Base-by-base conservation (phyloP, 2,888 invertebrate genomes). In the Pelosia muscerda region DNA sequence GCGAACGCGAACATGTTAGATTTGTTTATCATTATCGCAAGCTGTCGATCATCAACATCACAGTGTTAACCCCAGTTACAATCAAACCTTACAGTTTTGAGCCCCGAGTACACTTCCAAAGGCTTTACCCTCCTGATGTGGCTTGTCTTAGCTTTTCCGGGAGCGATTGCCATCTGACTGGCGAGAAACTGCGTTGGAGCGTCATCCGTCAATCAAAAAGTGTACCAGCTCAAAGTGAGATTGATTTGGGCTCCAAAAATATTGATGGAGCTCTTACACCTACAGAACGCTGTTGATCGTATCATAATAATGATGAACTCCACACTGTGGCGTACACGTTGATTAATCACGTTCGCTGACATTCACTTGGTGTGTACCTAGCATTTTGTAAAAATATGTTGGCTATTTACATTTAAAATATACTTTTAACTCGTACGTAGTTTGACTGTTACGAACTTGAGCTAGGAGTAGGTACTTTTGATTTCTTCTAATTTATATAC, bases 381-480 rank as follows among this genome's bases (percentile, higher is more conserved):
- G 49, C 49, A 49, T 49, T 49, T 49, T n/a, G n/a, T n/a, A n/a
- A n/a, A n/a, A n/a, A n/a, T n/a, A n/a, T n/a, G n/a, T n/a, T 49
- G 49, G 19, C 2, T 19, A 49, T 19, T 19, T 19, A 49, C 1
- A 8, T 49, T n/a, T n/a, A 49, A 49, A n/a, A 8, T 19, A n/a
- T 19, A 49, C 9, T n/a, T 49, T 49, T 42, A 19, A 49, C n/a
- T n/a, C 1, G 6, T 6, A 49, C n/a, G n/a, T n/a, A 49, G 1
- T 49, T 49, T 49, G 49, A 9, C 49, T 49, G 49, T 49, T n/a
- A n/a, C n/a, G n/a, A 49, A 49, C 49, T 49, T n/a, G 19, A n/a
- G 49, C 49, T 49, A 49, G 49, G 49, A 49, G 49, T 49, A n/a
- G n/a, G n/a, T n/a, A 49, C n/a, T 49, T 19, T 49, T 49, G 49